Percentiles rank a stretch among this genome's conserved stretches.
phyloP scores from a whole-genome alignment of 2,797 vertebrate species.

The Clarias pachynema region DNA sequence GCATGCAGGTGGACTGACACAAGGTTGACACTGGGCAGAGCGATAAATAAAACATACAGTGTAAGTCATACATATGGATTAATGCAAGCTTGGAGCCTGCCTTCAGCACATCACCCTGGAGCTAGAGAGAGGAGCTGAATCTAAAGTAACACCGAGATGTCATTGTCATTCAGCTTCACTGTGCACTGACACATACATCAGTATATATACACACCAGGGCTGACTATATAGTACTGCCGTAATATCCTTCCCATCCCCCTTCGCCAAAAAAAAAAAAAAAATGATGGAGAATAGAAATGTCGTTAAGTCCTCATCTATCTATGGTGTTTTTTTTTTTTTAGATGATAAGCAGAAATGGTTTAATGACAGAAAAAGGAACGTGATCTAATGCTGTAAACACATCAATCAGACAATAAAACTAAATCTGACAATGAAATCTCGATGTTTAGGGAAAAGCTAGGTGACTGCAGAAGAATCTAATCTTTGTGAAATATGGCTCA shows the following conservation, averaged over 20 bases:
- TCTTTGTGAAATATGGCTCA: not conserved
- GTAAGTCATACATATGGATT: conserved; percentile 44
- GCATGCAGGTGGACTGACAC: conserved; percentile 9
- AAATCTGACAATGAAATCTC: not conserved
- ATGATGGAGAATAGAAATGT: not conserved
- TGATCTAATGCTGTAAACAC: not conserved
- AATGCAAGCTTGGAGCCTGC: conserved; percentile 27
- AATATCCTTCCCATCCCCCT: not conserved
- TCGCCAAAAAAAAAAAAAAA: not conserved
- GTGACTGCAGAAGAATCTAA: conserved; percentile 8
- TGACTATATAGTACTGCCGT: not conserved
- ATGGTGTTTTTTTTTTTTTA: not conserved
- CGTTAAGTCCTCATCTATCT: not conserved
- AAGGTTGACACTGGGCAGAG: conserved; percentile 8
- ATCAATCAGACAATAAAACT: not conserved
- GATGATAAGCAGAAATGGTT: not conserved
- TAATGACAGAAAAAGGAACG: conserved; percentile 2
- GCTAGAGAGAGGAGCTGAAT: conserved; percentile 10
- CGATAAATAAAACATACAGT: conserved; percentile 46
- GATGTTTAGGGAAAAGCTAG: not conserved
- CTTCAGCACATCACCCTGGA: conserved; percentile 10
- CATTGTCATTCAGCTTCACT: conserved; percentile 36
- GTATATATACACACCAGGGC: not conserved
- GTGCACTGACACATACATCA: not conserved
- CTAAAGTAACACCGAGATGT: conserved; percentile 14